Base-by-base conservation (phyloP, 2,888 invertebrate genomes). In the Heliconius ethilla region DNA sequence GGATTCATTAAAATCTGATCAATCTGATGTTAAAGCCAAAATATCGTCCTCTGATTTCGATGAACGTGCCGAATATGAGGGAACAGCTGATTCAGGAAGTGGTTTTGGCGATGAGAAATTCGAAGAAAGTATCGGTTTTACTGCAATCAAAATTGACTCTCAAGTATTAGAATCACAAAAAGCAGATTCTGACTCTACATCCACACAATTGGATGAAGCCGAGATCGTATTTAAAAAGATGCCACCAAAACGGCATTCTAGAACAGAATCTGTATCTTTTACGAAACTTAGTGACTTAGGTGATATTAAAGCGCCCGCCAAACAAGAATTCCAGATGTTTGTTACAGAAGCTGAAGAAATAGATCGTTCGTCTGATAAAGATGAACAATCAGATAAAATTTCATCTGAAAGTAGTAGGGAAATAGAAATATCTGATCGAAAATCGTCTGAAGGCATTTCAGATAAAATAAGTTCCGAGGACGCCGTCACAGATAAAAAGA, bases 381-480 rank as follows among this genome's bases (percentile, higher is more conserved):
- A 94, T 81, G 95, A 95, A 82, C 75, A 85, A 0, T 95, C 95
- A 0, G 95, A 95, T 82, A 95, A 93, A 88, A 95, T 95, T 78
- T 95, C 95, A 22, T 95, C 95, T 33, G 95, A 95, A 86, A 93
- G 93, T 82, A 95, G 95, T 79, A 86, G 94, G 69, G 95, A 95
- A 85, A 87, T 95, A 65, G 95, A 95, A 88, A 91, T 95, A 15
- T 95, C 95, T 11, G 95, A 95, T 55, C 86, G 90, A 63, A 95
- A 95, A 83, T 94, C 94, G 66, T 95, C 95, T 3, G 94, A 94
- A 83, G 94, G 93, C n/a, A 88, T 94, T 79, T 95, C 95, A 51
- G 95, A 94, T 75, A 92, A 88, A 80, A 94, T 95, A 29, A 94
- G 94, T 81, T 95, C 94, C 18, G 95, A 95, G 88, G 94, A 94